These are phyloP conservation scores for Theodoxus fluviatilis DNA, from an alignment of 2,888 invertebrate genomes.

Conservation along the genomic window DNA sequence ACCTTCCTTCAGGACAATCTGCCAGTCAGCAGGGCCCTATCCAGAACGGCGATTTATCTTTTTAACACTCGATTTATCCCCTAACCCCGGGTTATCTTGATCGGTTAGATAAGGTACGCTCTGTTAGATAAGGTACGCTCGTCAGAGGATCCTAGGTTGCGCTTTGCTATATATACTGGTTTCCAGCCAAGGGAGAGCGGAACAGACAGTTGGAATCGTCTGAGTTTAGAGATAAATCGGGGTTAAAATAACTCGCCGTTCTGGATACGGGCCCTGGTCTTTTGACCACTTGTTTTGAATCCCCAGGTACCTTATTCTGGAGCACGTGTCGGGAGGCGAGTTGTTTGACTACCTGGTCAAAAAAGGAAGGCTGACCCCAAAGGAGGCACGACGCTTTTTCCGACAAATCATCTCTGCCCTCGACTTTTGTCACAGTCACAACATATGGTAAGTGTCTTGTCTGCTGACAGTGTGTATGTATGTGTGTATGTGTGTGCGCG, in stretches of 20 bases:
- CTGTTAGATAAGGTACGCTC: too few species aligned
- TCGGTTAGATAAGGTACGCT: not conserved
- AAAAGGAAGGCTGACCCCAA: slow-evolving; percentile 95
- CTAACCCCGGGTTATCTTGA: too few species aligned
- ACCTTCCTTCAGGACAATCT: too few species aligned
- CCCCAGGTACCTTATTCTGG: slow-evolving; percentile 90
- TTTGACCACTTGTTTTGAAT: slow-evolving; percentile 23
- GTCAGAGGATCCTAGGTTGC: too few species aligned
- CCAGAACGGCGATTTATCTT: too few species aligned
- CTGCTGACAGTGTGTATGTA: not conserved
- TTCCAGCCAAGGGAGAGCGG: too few species aligned
- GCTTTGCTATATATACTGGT: not conserved
- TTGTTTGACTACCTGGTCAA: slow-evolving; percentile 98
- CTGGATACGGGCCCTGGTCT: not conserved
- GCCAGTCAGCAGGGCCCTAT: too few species aligned
- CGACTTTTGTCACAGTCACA: slow-evolving; percentile 99
- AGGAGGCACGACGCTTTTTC: slow-evolving; percentile 96
- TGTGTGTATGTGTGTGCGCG: not conserved
- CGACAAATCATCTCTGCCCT: slow-evolving; percentile 98
- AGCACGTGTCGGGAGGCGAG: slow-evolving; percentile 98
- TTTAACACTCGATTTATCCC: too few species aligned
- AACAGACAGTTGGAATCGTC: too few species aligned
- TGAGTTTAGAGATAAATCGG: too few species aligned
- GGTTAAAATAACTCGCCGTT: too few species aligned
- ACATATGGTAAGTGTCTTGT: slow-evolving; percentile 84